These are phyloP conservation scores for Mobula hypostoma DNA, from an alignment of 2,113 vertebrate genomes.

Conservation along the genomic window DNA sequence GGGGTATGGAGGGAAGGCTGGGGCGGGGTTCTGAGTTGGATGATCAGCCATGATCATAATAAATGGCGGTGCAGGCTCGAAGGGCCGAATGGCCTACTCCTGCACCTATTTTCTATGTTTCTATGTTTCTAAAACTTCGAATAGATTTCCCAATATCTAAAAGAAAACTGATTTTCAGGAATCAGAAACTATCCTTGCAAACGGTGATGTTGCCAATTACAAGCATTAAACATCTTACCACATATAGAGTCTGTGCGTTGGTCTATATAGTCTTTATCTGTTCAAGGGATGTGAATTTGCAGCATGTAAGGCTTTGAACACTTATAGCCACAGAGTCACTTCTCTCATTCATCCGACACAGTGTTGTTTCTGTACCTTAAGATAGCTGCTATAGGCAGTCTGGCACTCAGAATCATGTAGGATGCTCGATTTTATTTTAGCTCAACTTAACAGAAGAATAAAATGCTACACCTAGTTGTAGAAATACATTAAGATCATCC, in stretches of 20 bases:
- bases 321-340: neutral
- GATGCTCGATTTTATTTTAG: neutral
- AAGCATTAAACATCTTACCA: neutral
- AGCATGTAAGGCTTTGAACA: neutral
- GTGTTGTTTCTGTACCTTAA: neutral
- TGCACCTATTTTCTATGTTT: too few species aligned
- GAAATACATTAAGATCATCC: neutral
- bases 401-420: too few species aligned
- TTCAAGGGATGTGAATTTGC: neutral
- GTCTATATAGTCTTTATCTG: neutral
- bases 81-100: too few species aligned
- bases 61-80: too few species aligned
- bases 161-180: neutral
- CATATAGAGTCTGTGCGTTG: neutral
- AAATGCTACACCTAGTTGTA: neutral
- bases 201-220: neutral
- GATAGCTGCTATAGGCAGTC: neutral
- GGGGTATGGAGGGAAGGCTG: too few species aligned
- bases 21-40: too few species aligned
- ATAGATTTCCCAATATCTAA: neutral
- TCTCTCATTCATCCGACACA: neutral
- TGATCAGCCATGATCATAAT: too few species aligned
- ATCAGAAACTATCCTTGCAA: neutral
- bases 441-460: neutral
- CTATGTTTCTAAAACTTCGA: too few species aligned